A percentile compares a stretch with the other conserved stretches of the same genome.
Conservation (phyloP, 2,888 invertebrate genomes). For the Rutpela maculata region DNA sequence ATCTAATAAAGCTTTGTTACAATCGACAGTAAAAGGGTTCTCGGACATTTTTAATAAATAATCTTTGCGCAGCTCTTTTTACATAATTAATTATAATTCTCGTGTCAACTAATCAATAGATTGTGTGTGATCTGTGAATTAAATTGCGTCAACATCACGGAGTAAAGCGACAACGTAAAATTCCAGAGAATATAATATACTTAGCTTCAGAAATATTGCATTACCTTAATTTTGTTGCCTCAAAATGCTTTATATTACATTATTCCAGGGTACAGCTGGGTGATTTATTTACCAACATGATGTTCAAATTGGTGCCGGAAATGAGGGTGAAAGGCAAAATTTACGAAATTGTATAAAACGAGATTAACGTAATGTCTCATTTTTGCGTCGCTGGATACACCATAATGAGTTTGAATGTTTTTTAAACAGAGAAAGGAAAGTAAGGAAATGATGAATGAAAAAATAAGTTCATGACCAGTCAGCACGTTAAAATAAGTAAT, state of each 20-base stretch:
- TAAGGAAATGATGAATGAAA: no score
- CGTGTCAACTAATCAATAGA: background rate
- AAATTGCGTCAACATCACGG: background rate
- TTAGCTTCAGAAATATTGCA: conserved; percentile 6
- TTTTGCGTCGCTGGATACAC: background rate
- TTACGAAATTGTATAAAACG: background rate
- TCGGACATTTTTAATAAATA: no score
- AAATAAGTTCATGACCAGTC: no score
- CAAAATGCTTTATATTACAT: background rate
- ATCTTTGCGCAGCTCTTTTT: no score
- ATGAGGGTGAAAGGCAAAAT: background rate
- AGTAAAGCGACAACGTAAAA: background rate
- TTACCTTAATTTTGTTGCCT: background rate
- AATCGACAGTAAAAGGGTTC: no score
- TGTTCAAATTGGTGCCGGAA: background rate
- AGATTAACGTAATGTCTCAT: background rate
- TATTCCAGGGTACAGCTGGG: background rate
- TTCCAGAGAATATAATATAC: background rate
- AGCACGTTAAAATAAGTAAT: no score
- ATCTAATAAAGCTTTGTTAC: no score
- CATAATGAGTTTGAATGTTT: background rate
- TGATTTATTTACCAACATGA: background rate
- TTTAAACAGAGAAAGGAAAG: background rate
- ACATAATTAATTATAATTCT: background rate
- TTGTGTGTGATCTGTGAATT: background rate